phyloP scores from a whole-genome alignment of 2,113 vertebrate genomes.

The Callionymus lyra region DNA sequence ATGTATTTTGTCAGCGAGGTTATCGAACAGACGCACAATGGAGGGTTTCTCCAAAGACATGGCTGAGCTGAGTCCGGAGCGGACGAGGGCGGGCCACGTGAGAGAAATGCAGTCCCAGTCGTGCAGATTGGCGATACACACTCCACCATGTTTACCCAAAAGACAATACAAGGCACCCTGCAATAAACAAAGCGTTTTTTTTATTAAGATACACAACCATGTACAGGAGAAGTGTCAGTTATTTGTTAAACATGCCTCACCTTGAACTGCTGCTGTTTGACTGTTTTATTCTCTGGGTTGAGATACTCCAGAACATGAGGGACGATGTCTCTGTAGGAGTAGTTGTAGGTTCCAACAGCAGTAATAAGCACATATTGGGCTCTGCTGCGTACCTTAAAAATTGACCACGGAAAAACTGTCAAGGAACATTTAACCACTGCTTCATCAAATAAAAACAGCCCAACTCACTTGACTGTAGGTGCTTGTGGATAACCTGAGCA shows the following conservation, averaged over 20 bases:
- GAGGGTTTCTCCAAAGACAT: constrained; percentile 97
- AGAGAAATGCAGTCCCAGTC: constrained; percentile 93
- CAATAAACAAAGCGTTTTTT: background rate
- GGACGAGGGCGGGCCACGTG: constrained; percentile 89
- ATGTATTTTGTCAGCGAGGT: constrained; percentile 93
- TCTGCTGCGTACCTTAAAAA: constrained; percentile 84
- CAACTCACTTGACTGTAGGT: constrained; percentile 86
- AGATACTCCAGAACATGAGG: constrained; percentile 85
- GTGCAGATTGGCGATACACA: constrained; percentile 89
- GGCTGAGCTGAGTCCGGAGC: constrained; percentile 86
- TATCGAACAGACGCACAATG: constrained; percentile 90
- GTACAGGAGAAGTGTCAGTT: background rate
- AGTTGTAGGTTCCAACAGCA: constrained; percentile 90
- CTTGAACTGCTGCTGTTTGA: constrained; percentile 95
- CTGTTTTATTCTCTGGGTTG: constrained; percentile 70
- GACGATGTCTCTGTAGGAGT: constrained; percentile 92
- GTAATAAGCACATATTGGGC: constrained; percentile 89
- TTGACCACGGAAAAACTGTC: constrained; percentile 1
- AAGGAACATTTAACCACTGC: background rate
- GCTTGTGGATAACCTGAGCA: constrained; percentile 88
- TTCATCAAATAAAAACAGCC: background rate
- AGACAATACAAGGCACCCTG: constrained; percentile 97
- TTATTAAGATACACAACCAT: background rate
- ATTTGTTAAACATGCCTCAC: constrained; percentile 53
- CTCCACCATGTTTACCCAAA: constrained; percentile 85